Conservation (phyloP, 2,888 invertebrate species). For the Brachyptera putata region DNA sequence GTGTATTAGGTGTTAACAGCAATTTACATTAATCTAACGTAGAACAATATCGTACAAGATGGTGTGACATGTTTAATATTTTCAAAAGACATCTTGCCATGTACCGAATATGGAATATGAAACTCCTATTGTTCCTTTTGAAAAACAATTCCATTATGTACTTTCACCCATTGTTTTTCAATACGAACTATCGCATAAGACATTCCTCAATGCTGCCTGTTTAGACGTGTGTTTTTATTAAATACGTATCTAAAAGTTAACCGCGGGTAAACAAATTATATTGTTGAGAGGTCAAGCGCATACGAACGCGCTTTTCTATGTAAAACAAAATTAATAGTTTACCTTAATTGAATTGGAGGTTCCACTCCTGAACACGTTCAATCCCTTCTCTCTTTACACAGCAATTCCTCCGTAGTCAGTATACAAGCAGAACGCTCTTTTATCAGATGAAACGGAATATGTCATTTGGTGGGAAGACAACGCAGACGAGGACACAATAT, state of each 20-base stretch:
- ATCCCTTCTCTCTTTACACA: no score
- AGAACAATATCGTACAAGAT: slow-evolving; percentile 17
- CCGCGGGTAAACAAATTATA: background rate
- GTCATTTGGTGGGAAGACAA: no score
- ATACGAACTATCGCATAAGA: slow-evolving; percentile 2
- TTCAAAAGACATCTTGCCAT: slow-evolving; percentile 13
- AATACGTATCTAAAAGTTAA: background rate
- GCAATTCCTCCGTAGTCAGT: no score
- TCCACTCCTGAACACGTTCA: no score
- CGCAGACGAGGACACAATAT: no score
- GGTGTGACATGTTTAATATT: slow-evolving; percentile 5
- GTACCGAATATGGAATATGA: slow-evolving; percentile 19
- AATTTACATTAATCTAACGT: slow-evolving; percentile 22
- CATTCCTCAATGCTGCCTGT: slow-evolving; percentile 5
- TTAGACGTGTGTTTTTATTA: background rate
- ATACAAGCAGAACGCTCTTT: no score
- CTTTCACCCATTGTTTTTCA: slow-evolving; percentile 22
- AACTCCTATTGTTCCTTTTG: slow-evolving; percentile 18
- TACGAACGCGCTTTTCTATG: no score
- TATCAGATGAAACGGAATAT: no score
- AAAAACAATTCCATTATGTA: slow-evolving; percentile 8
- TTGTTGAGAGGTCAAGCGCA: no score
- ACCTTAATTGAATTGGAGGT: no score
- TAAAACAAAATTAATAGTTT: no score
- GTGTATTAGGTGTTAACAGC: slow-evolving; percentile 21